Percentiles rank a stretch among this genome's conserved stretches.
Conservation (phyloP, 2,113 vertebrate genomes). For the Pteruthius melanotis region DNA sequence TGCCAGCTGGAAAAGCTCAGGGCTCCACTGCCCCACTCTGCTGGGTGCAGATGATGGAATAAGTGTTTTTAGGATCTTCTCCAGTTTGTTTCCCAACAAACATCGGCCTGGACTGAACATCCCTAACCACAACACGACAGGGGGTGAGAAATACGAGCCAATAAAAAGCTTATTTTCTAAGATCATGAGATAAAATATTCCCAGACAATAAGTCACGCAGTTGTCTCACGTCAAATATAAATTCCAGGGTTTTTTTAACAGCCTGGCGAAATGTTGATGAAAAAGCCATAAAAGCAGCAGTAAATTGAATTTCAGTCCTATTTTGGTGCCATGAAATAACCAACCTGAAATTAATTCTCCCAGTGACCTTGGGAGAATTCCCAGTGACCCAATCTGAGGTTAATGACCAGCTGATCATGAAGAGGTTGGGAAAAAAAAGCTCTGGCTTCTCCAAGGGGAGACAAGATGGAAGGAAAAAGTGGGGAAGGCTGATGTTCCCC, state of each 20-base stretch:
- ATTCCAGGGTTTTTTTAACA: neutral
- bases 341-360: no score
- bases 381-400: neutral
- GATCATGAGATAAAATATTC: neutral
- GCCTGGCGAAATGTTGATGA: neutral
- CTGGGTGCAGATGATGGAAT: rapidly evolving
- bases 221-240: neutral
- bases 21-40: neutral
- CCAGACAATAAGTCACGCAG: rapidly evolving
- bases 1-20: neutral
- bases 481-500: neutral
- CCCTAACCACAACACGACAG: neutral
- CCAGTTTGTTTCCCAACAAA: neutral
- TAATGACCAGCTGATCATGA: neutral
- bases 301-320: neutral
- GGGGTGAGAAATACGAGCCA: neutral
- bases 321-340: neutral
- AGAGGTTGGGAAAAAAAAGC: neutral
- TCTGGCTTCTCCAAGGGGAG: neutral
- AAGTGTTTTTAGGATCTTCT: neutral
- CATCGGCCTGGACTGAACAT: neutral
- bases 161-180: neutral
- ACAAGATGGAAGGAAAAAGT: neutral
- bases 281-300: neutral
- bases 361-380: no score